Percentiles rank a stretch among this genome's conserved stretches.
phyloP scores from a whole-genome alignment of 2,888 invertebrate genomes.

The Trichogramma dendrolimi region DNA sequence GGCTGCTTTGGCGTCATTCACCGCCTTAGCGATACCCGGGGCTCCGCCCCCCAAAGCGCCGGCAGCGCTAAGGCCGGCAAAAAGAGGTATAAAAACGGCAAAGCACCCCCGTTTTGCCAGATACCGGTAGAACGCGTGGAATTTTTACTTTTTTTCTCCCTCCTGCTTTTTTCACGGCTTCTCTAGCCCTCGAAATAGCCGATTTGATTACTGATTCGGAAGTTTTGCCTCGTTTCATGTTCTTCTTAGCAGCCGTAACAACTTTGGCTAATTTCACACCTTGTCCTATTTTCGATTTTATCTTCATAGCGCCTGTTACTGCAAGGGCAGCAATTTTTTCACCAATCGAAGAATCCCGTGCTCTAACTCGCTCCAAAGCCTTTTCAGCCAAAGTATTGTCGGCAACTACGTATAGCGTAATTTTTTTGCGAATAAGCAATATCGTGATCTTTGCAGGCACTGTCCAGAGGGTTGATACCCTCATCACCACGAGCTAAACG shows the following conservation, averaged over 20 bases:
- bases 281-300: no score
- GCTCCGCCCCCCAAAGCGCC: constrained; percentile 45
- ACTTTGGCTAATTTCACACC: not conserved
- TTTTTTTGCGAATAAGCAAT: no score
- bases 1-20: constrained; percentile 42
- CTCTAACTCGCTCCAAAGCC: no score
- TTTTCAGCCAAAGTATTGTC: no score
- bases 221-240: constrained; percentile 5
- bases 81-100: constrained; percentile 35
- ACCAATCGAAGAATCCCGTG: no score
- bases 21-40: constrained; percentile 43
- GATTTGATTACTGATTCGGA: constrained; percentile 11
- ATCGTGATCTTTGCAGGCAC: no score
- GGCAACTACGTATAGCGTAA: no score
- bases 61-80: constrained; percentile 34
- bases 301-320: no score
- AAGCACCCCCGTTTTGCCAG: constrained; percentile 32
- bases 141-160: constrained; percentile 20
- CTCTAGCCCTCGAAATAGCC: constrained; percentile 21
- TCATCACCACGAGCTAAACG: no score
- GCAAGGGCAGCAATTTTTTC: no score
- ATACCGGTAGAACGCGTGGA: constrained; percentile 27
- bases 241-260: constrained; percentile 12
- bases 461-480: no score
- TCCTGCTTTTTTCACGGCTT: constrained; percentile 22